These are phyloP conservation scores for Prionace glauca DNA, from an alignment of 2,797 vertebrate genomes.

Conservation along the genomic window DNA sequence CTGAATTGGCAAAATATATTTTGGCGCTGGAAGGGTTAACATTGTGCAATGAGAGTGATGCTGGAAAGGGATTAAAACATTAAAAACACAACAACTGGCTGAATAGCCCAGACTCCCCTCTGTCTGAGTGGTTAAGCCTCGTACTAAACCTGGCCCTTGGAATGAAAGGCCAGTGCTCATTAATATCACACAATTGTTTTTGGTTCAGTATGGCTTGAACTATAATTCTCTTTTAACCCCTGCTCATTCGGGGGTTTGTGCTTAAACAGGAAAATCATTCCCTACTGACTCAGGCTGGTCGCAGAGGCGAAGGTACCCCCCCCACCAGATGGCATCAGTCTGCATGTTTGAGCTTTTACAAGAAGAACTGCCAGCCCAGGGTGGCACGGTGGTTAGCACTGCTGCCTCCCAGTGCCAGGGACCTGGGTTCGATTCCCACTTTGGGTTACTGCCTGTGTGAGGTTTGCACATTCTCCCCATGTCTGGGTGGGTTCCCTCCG, in stretches of 20 bases:
- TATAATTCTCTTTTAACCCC: not conserved
- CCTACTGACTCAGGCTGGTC: not conserved
- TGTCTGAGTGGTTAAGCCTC: not conserved
- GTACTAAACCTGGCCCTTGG: not conserved
- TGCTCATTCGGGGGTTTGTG: not conserved
- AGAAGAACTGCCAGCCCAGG: not conserved
- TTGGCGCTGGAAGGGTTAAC: not conserved
- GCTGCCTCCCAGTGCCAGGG: too few relatives aligned
- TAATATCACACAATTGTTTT: not conserved
- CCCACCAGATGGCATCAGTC: not conserved
- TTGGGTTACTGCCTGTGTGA: too few relatives aligned
- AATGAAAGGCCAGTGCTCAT: not conserved
- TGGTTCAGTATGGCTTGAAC: not conserved
- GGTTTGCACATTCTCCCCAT: too few relatives aligned
- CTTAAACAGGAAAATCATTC: not conserved
- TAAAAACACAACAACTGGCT: constrained; percentile 21
- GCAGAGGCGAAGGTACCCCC: not conserved
- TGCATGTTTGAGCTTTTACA: not conserved
- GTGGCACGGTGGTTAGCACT: too few relatives aligned
- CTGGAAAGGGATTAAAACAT: constrained; percentile 27
- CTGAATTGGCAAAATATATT: not conserved
- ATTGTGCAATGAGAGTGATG: not conserved
- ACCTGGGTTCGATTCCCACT: too few relatives aligned
- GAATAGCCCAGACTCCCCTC: not conserved
- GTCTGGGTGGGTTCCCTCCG: too few relatives aligned